Evolutionary conservation across 1,140 invertebrate genomes (phyloP), one percentile per base, ranked within the genome.

Genomic region (Orchestia grillus): DNA sequence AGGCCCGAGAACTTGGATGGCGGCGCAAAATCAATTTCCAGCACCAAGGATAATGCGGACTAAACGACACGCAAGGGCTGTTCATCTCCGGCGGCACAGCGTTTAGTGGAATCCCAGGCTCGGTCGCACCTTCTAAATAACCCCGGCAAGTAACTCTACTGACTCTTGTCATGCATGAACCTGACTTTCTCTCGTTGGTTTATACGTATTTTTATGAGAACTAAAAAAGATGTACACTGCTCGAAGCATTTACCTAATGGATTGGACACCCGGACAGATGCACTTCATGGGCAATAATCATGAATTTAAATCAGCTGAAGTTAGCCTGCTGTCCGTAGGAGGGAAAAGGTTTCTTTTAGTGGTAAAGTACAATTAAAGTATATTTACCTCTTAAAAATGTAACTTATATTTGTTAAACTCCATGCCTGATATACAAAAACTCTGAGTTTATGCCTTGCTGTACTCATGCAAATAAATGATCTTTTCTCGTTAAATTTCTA

Each of bases 21-120:
- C 28, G 88, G 43, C 42, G 92, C 92, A 94, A 94, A 91, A 94
- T 94, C 92, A 94, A 94, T 94, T 45, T 47, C 47, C 92, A 94
- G 41, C 40, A 44, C 92, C 92, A 16, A 40, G 44, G 92, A 94
- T 94, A 94, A 94, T 94, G n/a, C 92, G 40, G 92, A 94, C 92
- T 94, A 94, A 94, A 40, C 11, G 43, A 47, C 92, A 94, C 92
- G 92, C 92, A 94, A 44, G 92, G 43, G 47, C 44, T 15, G 44
- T 94, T 47, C 92, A 94, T 94, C 92, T 94, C 43, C 43, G 92
- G 44, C 40, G 11, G 92, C 92, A 45, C 92, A 45, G 92, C 92
- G 92, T 94, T 94, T 94, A 94, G 44, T 47, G 44, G 47, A 94
- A 94, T 94, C 92, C 45, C 92, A 94, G 92, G 43, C 92, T 40